These are phyloP conservation scores for Centropus bengalensis DNA, from an alignment of 2,113 vertebrate species.

Conservation along the genomic window DNA sequence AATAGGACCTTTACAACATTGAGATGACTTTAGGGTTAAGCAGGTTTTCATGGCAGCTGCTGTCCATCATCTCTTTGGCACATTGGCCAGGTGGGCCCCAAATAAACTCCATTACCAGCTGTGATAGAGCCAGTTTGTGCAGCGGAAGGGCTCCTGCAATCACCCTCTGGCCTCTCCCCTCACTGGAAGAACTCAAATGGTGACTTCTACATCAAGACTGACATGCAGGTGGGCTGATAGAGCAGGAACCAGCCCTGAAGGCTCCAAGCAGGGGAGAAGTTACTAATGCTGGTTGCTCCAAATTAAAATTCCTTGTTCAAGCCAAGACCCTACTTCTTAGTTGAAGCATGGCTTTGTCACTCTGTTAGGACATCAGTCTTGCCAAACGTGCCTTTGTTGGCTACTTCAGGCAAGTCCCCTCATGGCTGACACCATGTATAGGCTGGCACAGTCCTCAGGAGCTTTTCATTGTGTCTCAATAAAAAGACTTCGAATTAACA, in stretches of 20 bases:
- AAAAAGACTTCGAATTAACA: conserved; percentile 21
- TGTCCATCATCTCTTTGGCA: background rate
- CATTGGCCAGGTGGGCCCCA: background rate
- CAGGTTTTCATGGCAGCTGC: background rate
- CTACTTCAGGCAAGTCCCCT: background rate
- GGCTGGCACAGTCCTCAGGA: background rate
- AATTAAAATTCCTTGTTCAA: background rate
- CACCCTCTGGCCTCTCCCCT: background rate
- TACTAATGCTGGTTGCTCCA: background rate
- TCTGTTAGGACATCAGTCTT: background rate
- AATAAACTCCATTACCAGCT: background rate
- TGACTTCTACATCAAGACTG: background rate
- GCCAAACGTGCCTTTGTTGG: background rate
- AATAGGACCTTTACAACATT: background rate
- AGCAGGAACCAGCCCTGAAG: background rate
- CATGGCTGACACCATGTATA: background rate
- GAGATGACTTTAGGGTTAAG: background rate
- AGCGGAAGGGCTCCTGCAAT: background rate
- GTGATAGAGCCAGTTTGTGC: background rate
- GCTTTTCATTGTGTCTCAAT: background rate
- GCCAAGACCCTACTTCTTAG: background rate
- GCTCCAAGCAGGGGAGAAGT: background rate
- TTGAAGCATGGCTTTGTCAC: background rate
- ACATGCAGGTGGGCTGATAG: background rate
- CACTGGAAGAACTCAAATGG: background rate